These are phyloP conservation scores for Salminus brasiliensis DNA, from an alignment of 2,113 vertebrate species.

Conservation along the genomic window DNA sequence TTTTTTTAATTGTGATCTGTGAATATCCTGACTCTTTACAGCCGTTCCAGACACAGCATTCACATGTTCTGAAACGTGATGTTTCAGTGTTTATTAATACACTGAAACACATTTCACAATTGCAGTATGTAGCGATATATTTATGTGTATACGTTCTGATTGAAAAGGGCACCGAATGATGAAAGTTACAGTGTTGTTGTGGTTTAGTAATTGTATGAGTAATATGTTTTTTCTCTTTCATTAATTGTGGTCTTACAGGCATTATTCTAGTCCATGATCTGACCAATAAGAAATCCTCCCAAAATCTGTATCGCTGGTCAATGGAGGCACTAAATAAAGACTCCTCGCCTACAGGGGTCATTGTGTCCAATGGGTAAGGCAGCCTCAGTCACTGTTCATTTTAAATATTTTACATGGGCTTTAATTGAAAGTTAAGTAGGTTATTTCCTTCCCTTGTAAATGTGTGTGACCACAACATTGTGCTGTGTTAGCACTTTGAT, in stretches of 20 bases:
- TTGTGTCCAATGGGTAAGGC: conserved; percentile 91
- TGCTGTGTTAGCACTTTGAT: too few species aligned
- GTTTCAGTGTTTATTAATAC: too few species aligned
- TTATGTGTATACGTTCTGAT: too few species aligned
- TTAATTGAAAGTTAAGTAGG: neutral
- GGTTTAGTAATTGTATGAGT: neutral
- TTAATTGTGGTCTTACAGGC: conserved; percentile 71
- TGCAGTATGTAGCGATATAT: too few species aligned
- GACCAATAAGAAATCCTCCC: conserved; percentile 98
- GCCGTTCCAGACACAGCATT: too few species aligned
- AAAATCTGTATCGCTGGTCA: conserved; percentile 96
- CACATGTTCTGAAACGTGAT: too few species aligned
- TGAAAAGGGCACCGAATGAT: neutral
- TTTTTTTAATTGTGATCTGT: too few species aligned
- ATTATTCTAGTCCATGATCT: conserved; percentile 97
- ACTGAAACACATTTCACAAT: too few species aligned
- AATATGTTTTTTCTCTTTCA: neutral
- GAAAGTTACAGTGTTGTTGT: neutral
- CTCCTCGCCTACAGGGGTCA: conserved; percentile 88
- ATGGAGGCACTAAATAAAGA: conserved; percentile 93
- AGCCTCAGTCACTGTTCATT: neutral
- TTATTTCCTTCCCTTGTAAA: too few species aligned
- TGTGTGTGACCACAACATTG: too few species aligned
- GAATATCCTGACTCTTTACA: too few species aligned
- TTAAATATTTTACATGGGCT: neutral